Evolutionary conservation across 2,113 vertebrate species (phyloP), one percentile per base, ranked within the genome.

Genomic region (Progne subis): DNA sequence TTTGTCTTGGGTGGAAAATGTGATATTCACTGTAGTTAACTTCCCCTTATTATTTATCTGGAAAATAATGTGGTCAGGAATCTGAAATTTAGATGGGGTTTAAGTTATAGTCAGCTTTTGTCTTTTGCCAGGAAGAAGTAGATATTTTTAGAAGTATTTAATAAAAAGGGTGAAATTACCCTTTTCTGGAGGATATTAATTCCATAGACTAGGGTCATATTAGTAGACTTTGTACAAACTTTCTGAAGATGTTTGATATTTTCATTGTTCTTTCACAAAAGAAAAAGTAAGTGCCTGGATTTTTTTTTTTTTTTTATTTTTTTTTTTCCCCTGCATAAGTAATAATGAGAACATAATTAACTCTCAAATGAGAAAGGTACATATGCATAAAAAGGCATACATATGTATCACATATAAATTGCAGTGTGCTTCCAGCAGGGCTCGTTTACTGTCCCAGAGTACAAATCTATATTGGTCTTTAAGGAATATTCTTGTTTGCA

Each of bases 21-120:
- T 85, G 69, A 39, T 77, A 82, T 50, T 86, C 26, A 18, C 23
- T 67, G 50, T 43, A 82, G 44, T 60, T 90, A 76, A 93, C 90
- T 96, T 93, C 32, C 49, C 14, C 26, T 81, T 88, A 32, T 86
- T 92, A 65, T 83, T 67, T 88, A 44, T 88, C 52, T 81, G 56
- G 59, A 92, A 68, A 92, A 93, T 78, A 78, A 37, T 88, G 20
- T 2, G 9, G 50, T 71, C 29, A 83, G 39, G 60, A 88, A 52
- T 83, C 16, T 82, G 82, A 96, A 96, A 93, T 92, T 55, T 90
- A 50, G 85, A 82, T 80, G 21, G 41, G 14, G 9, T 85, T 89
- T 89, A 75, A 87, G 26, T 39, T 90, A 44, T 55, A 74, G 59
- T 65, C 59, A 86, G 10, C 6, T 60, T 80, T 94, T 82, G 68